Evolutionary conservation across 1,140 invertebrate genomes (phyloP), one percentile per base, ranked within the genome.

Genomic region (Caenorhabditis brenneri): DNA sequence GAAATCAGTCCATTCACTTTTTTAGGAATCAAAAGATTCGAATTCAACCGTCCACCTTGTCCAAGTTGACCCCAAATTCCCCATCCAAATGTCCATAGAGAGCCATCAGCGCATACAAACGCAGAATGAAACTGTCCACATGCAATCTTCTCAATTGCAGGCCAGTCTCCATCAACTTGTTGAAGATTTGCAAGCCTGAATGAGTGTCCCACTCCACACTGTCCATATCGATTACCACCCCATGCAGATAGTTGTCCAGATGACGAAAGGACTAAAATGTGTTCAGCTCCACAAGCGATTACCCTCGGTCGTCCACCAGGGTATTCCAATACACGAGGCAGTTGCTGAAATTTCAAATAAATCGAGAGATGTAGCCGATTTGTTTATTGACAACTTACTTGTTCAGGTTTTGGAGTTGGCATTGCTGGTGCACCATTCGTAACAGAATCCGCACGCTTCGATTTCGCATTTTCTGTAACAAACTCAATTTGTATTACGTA

Each of bases 211-310:
- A 86, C 82, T n/a, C 96, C 96, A 87, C 97, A 92, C 91, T 97
- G 96, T 0, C 96, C 95, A 88, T 93, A 92, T 19, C 92, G 92
- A 90, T 97, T 95, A 42, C 93, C 94, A 19, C 96, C 96, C 95
- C 96, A 97, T 80, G 94, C 94, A 88, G 95, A 96, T 0, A 97
- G 91, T 88, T 96, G 94, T 1, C 96, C 96, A 94, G 95, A 96
- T 88, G 94, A 94, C 85, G 95, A 96, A 2, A 97, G 91, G 0
- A 94, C 95, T 87, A 96, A 90, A 29, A 95, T 95, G 91, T 97
- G 95, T 78, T 93, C 93, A 60, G 93, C 92, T 7, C 96, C 96
- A 91, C 94, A 96, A 58, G 93, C 93, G 81, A 94, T 93, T 7
- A 83, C 49, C n/a, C 58, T 58, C 15, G 80, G 79, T 19, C 69